Base-by-base conservation (phyloP, 1,140 invertebrate genomes). In the Eciton burchellii region DNA sequence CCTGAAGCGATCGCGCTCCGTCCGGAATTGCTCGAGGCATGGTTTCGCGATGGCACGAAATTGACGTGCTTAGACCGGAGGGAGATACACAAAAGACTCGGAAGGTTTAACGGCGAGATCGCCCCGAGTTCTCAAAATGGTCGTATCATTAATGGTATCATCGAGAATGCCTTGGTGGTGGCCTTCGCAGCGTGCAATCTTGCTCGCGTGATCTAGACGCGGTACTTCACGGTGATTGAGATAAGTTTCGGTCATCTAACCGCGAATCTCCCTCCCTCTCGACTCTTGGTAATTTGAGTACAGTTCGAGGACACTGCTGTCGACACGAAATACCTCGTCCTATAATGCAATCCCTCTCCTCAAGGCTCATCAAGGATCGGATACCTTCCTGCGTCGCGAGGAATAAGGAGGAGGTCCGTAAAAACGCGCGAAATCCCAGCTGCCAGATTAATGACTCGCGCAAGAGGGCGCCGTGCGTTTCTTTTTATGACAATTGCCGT, bases 61-160 rank as follows among this genome's bases (percentile, higher is more conserved):
- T 56, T 65, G 60, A 66, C 49, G 26, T n/a, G n/a, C n/a, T n/a
- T n/a, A 85, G 47, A 29, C 77, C 86, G 84, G 86, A n/a, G 84
- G 79, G 87, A 86, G 88, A 91, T 85, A 88, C 89, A 92, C 90
- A 91, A 91, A 88, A 49, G 90, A 87, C 91, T 89, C 88, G 71
- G 49, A 84, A 89, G 77, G 90, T 92, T 91, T 88, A 89, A 86
- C 83, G 85, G 83, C 88, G 90, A 91, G 91, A 91, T 91, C 85
- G 85, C 88, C 88, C n/a, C n/a, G 89, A 89, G 91, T 92, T 91
- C 89, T 89, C 84, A 84, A 92, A 92, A 92, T 91, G 89, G 88
- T 92, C 90, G 76, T 84, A 88, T 86, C 85, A 90, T 92, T 90
- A 90, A 91, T 88, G 89, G 90, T 90, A 54, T 85, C 63, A 68